Base-by-base conservation (phyloP, 1,140 invertebrate genomes). In the Drosophila trapezifrons region DNA sequence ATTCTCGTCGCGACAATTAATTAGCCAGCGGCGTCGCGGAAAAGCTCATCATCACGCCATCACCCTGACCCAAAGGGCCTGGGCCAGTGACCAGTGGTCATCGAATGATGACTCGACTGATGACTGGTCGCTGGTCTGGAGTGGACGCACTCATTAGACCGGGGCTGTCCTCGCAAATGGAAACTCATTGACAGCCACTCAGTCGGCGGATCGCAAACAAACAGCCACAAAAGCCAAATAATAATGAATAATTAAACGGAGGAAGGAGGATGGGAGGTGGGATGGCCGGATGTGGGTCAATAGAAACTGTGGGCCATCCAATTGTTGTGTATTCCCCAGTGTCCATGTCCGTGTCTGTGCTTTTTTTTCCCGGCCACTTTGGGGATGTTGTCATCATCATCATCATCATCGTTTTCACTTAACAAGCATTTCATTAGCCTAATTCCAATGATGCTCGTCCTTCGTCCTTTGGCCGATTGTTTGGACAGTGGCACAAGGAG, bases 381-480 rank as follows among this genome's bases (percentile, higher is more conserved):
- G 63, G 67, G 43, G 62, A 64, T 65, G 69, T 77, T 77, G 73
- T 77, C 81, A 76, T 75, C 66, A n/a, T n/a, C n/a, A 43, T 71
- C 66, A 70, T 74, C 78, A 76, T 75, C 66, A 57, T 77, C 73
- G 76, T 77, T 78, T 81, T 75, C 70, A 78, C 74, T 81, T 76
- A 78, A 86, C 75, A 85, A 81, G 82, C 78, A 81, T 85, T 86
- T 85, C 82, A 85, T 85, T 85, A 86, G 82, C 82, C 70, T 58
- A 85, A 81, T 86, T 86, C 79, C 58, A 57, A 65, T 77, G 76
- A 45, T 46, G 35, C 66, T 65, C n/a, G 35, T 58, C 27, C 38
- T 25, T 18, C 32, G 13, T 56, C 27, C 57, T 40, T 29, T 18
- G 46, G 17, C 37, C n/a, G n/a, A 38, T 70, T 70, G 49, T 70